Evolutionary conservation across 2,888 invertebrate genomes (phyloP).

Genomic region (Orchesella flavescens): DNA sequence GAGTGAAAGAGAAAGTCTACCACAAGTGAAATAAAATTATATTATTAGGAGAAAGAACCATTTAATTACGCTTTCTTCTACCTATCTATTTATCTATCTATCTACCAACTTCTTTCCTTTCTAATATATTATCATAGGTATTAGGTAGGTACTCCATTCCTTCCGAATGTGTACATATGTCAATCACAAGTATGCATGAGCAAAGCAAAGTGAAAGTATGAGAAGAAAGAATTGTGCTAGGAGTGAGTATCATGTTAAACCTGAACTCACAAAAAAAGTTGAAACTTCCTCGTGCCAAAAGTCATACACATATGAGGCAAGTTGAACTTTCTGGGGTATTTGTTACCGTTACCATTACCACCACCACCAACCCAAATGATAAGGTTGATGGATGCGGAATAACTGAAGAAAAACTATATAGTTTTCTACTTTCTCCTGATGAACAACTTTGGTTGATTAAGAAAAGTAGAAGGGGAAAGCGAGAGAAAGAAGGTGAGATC

Average conservation of each 20-base stretch:
- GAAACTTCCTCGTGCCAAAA: neutral
- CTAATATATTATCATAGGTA: neutral
- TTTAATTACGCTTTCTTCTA: neutral
- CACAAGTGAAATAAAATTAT: neutral
- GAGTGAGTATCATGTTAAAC: neutral
- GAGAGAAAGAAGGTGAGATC: neutral
- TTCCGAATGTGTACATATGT: too few relatives aligned
- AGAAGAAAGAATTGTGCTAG: too few relatives aligned
- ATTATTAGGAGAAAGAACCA: neutral
- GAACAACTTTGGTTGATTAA: neutral
- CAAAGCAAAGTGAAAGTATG: too few relatives aligned
- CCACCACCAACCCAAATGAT: neutral
- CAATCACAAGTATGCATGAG: too few relatives aligned
- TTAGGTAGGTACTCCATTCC: too few relatives aligned
- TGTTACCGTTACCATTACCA: neutral
- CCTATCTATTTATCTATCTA: neutral
- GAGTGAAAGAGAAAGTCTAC: neutral
- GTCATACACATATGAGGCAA: neutral
- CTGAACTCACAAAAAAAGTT: neutral
- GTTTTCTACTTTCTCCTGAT: neutral
- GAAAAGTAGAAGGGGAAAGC: neutral
- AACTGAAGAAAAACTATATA: neutral
- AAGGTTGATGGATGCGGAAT: neutral
- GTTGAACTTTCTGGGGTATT: neutral
- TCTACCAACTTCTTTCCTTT: too few relatives aligned